phyloP scores from a whole-genome alignment of 1,140 invertebrate species.

The Notospermus geniculatus region DNA sequence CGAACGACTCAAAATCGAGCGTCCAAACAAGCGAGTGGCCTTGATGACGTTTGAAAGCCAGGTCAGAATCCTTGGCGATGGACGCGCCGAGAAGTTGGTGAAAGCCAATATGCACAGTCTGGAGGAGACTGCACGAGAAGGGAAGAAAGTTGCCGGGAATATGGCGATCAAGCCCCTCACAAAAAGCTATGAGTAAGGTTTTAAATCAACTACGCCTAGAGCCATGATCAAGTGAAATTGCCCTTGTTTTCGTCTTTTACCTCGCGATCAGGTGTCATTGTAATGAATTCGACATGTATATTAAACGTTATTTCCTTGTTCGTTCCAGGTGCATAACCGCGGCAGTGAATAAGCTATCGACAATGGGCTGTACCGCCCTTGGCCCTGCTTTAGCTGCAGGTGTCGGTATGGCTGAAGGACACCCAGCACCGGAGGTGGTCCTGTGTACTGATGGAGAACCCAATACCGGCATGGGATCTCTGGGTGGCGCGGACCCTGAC shows the following conservation, averaged over 20 bases:
- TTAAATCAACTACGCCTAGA: too few species aligned
- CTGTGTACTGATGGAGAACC: slow-evolving; percentile 51
- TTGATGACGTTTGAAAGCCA: slow-evolving; percentile 38
- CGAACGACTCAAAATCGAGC: slow-evolving; percentile 36
- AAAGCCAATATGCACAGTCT: slow-evolving; percentile 23
- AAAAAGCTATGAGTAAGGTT: slow-evolving; percentile 31
- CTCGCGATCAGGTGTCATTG: too few species aligned
- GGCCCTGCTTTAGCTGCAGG: slow-evolving; percentile 44
- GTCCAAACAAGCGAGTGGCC: slow-evolving; percentile 41
- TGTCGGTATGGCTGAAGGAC: slow-evolving; percentile 35
- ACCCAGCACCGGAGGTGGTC: slow-evolving; percentile 42
- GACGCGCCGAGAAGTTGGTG: slow-evolving; percentile 5
- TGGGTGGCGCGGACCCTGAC: slow-evolving; percentile 6
- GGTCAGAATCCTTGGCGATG: slow-evolving; percentile 36
- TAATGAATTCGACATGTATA: too few species aligned
- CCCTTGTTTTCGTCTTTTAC: too few species aligned
- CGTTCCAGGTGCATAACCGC: slow-evolving; percentile 23
- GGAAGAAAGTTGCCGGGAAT: slow-evolving; percentile 24
- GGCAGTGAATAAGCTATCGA: slow-evolving; percentile 28
- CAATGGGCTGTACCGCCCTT: slow-evolving; percentile 41
- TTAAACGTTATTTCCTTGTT: slow-evolving; percentile 1
- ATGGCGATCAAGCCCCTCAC: slow-evolving; percentile 29
- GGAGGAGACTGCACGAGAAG: slow-evolving; percentile 29
- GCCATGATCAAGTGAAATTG: too few species aligned
- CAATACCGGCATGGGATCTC: slow-evolving; percentile 42